Conservation (phyloP, 2,113 vertebrate genomes). For the Paracanthobrama guichenoti region DNA sequence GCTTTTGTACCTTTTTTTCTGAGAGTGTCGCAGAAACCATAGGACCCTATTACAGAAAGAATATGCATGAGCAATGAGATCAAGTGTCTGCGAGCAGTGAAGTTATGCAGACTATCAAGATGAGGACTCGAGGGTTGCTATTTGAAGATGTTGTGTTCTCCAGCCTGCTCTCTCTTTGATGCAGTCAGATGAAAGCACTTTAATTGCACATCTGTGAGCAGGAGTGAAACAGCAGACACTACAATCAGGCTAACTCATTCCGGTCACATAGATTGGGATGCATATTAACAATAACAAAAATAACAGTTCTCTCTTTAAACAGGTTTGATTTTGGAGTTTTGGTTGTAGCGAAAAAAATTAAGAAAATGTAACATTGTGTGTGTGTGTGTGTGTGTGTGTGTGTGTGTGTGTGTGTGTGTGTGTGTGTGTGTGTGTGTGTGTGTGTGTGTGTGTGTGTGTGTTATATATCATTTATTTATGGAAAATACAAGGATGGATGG, state of each 20-base stretch:
- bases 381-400: no score
- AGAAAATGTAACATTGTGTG: not conserved
- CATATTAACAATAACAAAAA: not conserved
- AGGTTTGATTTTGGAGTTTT: not conserved
- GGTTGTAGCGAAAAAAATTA: not conserved
- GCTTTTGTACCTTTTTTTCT: no score
- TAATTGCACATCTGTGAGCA: conserved; percentile 30
- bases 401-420: no score
- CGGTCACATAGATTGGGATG: not conserved
- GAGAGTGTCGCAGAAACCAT: no score
- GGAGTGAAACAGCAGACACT: not conserved
- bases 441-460: no score
- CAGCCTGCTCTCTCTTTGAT: not conserved
- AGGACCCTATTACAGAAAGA: not conserved
- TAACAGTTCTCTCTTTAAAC: not conserved
- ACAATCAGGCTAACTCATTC: conserved; percentile 5
- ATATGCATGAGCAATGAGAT: conserved; percentile 1
- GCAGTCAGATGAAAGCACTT: conserved; percentile 30
- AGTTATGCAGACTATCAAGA: not conserved
- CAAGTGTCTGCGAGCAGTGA: not conserved
- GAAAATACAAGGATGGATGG: no score
- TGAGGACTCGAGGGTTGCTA: conserved; percentile 18
- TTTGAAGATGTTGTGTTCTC: conserved; percentile 12
- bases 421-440: no score
- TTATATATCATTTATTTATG: no score